Evolutionary conservation across 2,113 vertebrate genomes (phyloP).

Genomic region (Ibidorhyncha struthersii): DNA sequence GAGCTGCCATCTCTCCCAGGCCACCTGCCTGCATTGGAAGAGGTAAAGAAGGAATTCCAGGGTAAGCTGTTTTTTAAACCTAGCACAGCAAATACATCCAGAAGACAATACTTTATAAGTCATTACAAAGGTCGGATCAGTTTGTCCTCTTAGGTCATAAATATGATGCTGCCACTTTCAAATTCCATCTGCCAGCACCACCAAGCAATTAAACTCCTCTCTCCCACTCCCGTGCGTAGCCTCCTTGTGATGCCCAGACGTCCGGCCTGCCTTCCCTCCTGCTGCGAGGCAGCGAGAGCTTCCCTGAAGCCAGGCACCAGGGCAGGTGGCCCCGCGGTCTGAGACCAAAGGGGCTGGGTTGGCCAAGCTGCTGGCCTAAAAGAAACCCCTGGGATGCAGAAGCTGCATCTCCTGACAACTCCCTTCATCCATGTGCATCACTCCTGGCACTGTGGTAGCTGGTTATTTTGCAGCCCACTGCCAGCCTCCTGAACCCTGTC

Average conservation of each 20-base stretch:
- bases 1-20: neutral
- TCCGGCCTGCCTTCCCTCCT: neutral
- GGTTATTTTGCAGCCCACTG: neutral
- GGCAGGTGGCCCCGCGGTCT: neutral
- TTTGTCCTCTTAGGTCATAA: neutral
- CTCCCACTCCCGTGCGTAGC: accelerated
- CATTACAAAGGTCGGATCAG: neutral
- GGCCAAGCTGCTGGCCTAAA: neutral
- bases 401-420: neutral
- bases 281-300: accelerated
- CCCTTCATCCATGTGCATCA: neutral
- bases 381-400: neutral
- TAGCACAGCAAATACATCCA: neutral
- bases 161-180: neutral
- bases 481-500: neutral
- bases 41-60: neutral
- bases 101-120: neutral
- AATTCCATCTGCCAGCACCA: neutral
- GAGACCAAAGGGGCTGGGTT: neutral
- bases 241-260: neutral
- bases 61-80: neutral
- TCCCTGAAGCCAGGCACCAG: neutral
- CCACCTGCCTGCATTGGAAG: neutral
- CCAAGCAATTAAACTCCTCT: neutral
- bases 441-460: neutral